These are phyloP conservation scores for Phortica okadai DNA, from an alignment of 2,888 invertebrate genomes.

Conservation along the genomic window DNA sequence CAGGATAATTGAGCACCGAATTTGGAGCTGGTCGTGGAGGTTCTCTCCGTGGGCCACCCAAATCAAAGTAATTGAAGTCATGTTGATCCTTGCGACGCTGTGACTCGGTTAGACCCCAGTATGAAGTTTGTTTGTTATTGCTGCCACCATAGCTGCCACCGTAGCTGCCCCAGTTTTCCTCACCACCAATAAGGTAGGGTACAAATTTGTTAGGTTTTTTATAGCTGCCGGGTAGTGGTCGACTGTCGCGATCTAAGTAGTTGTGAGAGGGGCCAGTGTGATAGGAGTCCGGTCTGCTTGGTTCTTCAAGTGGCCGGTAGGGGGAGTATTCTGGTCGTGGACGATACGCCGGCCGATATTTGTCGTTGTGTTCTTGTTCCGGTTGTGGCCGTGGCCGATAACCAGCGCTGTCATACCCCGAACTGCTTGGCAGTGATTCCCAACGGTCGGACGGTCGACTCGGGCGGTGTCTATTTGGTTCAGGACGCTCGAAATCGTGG, in stretches of 20 bases:
- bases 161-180: constrained; percentile 80
- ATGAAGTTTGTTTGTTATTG: constrained; percentile 75
- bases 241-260: constrained; percentile 61
- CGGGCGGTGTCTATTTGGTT: constrained; percentile 62
- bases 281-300: constrained; percentile 46
- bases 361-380: constrained; percentile 65
- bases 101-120: constrained; percentile 78
- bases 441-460: constrained; percentile 66
- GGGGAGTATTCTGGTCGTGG: constrained; percentile 71
- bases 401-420: constrained; percentile 66
- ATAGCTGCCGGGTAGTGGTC: constrained; percentile 49
- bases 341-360: constrained; percentile 70
- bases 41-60: constrained; percentile 67
- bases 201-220: constrained; percentile 76
- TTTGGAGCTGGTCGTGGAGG: constrained; percentile 68
- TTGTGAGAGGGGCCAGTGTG: constrained; percentile 55
- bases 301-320: constrained; percentile 67
- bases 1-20: constrained; percentile 77
- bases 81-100: constrained; percentile 72
- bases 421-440: constrained; percentile 73
- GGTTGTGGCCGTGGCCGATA: constrained; percentile 62
- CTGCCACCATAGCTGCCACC: constrained; percentile 80
- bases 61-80: constrained; percentile 76
- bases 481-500: constrained; percentile 67
- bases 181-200: constrained; percentile 79